Evolutionary conservation across 2,113 vertebrate genomes (phyloP).

Genomic region (Recurvirostra avosetta): DNA sequence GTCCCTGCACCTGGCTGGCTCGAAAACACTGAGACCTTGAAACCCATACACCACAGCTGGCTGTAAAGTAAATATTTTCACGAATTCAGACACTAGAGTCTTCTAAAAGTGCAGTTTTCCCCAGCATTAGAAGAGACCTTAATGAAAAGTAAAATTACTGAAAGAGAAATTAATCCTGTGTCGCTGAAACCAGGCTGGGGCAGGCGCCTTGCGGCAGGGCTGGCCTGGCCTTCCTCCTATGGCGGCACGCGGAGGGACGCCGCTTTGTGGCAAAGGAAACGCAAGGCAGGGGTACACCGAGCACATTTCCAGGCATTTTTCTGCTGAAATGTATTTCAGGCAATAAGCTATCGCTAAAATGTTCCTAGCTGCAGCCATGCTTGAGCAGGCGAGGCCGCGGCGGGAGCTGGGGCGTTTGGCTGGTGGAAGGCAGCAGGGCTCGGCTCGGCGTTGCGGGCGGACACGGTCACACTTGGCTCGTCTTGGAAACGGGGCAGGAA

Average conservation of each 20-base stretch:
- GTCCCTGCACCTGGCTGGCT: not conserved
- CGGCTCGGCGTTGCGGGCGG: not conserved
- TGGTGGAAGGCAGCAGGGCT: not conserved
- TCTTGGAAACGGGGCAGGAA: not conserved
- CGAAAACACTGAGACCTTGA: not conserved
- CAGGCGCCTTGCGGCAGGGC: not conserved
- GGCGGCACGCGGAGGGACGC: no score
- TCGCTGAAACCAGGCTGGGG: not conserved
- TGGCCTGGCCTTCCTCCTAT: no score
- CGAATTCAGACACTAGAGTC: not conserved
- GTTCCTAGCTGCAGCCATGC: not conserved
- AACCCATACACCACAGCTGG: not conserved
- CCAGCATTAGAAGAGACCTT: not conserved
- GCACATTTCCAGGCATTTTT: not conserved
- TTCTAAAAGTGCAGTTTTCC: not conserved
- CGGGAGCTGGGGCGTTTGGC: not conserved
- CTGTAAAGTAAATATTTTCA: not conserved
- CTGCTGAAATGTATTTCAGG: not conserved
- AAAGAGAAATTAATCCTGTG: not conserved
- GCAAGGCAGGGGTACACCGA: not conserved
- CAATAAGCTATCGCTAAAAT: not conserved
- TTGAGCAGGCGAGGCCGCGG: accelerated
- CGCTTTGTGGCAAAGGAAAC: no score
- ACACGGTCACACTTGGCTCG: not conserved
- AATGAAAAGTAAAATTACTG: not conserved